phyloP scores from a whole-genome alignment of 2,797 vertebrate genomes.

The Tokudaia tokunoshimensis region DNA sequence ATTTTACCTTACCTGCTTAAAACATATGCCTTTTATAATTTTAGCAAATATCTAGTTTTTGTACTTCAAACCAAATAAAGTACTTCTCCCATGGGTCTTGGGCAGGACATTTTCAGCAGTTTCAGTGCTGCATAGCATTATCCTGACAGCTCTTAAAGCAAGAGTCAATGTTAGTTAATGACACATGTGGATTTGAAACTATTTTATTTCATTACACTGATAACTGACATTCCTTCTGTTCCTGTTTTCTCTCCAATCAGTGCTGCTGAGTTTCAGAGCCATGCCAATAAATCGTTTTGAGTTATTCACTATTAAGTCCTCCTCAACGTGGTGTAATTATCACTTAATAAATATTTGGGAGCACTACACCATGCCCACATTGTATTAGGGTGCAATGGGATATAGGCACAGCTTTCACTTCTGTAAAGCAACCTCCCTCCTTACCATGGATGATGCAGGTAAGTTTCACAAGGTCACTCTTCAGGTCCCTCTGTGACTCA shows the following conservation, averaged over 20 bases:
- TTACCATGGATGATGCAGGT: background rate
- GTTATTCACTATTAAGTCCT: slow-evolving; percentile 44
- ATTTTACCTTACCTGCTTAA: slow-evolving; percentile 21
- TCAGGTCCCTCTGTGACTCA: background rate
- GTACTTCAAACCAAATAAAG: slow-evolving; percentile 41
- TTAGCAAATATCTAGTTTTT: slow-evolving; percentile 59
- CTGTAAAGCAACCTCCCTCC: background rate
- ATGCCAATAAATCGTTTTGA: slow-evolving; percentile 14
- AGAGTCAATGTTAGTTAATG: slow-evolving; percentile 70
- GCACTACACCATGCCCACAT: background rate
- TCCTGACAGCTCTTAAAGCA: slow-evolving; percentile 73
- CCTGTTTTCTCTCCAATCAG: slow-evolving; percentile 20
- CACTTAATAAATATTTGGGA: slow-evolving; percentile 39
- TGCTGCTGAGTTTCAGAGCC: slow-evolving; percentile 25
- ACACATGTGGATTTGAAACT: slow-evolving; percentile 51
- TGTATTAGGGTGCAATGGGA: background rate
- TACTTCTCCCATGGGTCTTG: background rate
- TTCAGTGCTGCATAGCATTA: slow-evolving; percentile 60
- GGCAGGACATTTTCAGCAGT: slow-evolving; percentile 62
- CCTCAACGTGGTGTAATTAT: slow-evolving; percentile 39
- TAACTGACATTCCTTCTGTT: slow-evolving; percentile 48
- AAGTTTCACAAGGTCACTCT: background rate
- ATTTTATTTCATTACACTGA: slow-evolving; percentile 69
- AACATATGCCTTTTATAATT: slow-evolving; percentile 27
- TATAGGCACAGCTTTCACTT: background rate